phyloP scores from a whole-genome alignment of 2,113 vertebrate species.

The Rousettus leschenaultii region DNA sequence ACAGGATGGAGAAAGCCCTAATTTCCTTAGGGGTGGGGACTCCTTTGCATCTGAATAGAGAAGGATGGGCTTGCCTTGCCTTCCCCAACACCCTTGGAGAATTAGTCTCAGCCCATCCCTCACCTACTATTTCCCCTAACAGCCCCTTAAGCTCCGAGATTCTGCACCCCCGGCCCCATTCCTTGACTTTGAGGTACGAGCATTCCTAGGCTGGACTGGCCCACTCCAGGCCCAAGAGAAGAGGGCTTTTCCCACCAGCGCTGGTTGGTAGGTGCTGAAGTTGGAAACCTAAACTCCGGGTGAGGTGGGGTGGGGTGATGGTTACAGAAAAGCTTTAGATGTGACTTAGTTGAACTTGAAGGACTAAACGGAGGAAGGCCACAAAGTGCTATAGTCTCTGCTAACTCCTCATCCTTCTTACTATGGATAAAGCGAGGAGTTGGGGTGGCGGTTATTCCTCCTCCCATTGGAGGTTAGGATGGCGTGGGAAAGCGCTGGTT shows the following conservation, averaged over 20 bases:
- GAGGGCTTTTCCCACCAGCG: not conserved
- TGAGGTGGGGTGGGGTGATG: not conserved
- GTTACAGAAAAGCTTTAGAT: not conserved
- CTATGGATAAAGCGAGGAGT: not conserved
- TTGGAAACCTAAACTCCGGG: not conserved
- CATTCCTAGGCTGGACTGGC: not conserved
- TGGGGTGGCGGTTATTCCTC: constrained; percentile 56
- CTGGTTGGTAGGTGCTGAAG: not conserved
- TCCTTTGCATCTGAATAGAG: constrained; percentile 15
- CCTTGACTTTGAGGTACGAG: not conserved
- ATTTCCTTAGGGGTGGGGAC: not conserved
- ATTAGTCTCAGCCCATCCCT: not conserved
- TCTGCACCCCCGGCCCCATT: not conserved
- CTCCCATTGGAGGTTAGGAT: constrained; percentile 55
- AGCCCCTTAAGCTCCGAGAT: not conserved
- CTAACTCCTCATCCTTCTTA: not conserved
- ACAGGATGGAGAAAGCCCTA: not conserved
- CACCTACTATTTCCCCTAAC: not conserved
- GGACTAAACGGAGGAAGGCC: not conserved
- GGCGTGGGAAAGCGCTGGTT: constrained; percentile 72
- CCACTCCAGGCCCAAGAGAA: not conserved
- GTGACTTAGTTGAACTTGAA: constrained; percentile 6
- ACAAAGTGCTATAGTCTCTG: not conserved
- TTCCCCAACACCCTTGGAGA: not conserved
- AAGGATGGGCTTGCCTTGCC: not conserved